Evolutionary conservation across 2,888 invertebrate species (phyloP).

Genomic region (Andrena haemorrhoa): DNA sequence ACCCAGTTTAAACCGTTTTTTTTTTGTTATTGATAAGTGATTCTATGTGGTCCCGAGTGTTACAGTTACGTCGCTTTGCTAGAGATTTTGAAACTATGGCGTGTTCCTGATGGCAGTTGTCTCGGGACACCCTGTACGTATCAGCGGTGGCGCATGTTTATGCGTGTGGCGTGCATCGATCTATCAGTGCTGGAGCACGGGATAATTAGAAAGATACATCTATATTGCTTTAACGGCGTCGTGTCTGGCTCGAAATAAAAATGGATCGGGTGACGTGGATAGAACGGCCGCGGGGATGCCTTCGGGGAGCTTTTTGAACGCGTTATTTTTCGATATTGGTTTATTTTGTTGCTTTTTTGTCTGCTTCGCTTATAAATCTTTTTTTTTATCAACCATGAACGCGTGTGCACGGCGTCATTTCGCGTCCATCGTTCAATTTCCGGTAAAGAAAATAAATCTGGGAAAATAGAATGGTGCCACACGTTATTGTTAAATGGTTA

Average conservation of each 20-base stretch:
- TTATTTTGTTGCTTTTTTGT: slow-evolving; percentile 1
- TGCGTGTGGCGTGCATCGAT: not conserved
- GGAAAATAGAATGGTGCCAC: not conserved
- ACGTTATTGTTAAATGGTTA: not conserved
- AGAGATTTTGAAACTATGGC: too few relatives aligned
- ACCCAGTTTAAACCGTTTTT: too few relatives aligned
- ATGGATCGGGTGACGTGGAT: slow-evolving; percentile 39
- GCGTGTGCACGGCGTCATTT: not conserved
- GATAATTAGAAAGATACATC: slow-evolving; percentile 36
- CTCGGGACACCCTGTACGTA: not conserved
- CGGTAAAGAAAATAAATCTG: not conserved
- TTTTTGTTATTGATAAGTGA: too few relatives aligned
- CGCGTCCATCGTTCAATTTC: not conserved
- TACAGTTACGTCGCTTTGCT: too few relatives aligned
- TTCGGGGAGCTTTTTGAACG: slow-evolving; percentile 34
- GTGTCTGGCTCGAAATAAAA: slow-evolving; percentile 38
- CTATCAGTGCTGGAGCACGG: slow-evolving; percentile 23
- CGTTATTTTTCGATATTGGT: slow-evolving; percentile 41
- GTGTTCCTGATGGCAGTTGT: not conserved
- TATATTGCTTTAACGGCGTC: slow-evolving; percentile 28
- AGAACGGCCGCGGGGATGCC: slow-evolving; percentile 26
- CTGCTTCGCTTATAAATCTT: slow-evolving; percentile 8
- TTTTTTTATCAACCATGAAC: slow-evolving; percentile 23
- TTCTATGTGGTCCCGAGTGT: too few relatives aligned
- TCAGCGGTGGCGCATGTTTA: not conserved